These are phyloP conservation scores for Strix occidentalis DNA, from an alignment of 2,797 vertebrate species.

Conservation along the genomic window DNA sequence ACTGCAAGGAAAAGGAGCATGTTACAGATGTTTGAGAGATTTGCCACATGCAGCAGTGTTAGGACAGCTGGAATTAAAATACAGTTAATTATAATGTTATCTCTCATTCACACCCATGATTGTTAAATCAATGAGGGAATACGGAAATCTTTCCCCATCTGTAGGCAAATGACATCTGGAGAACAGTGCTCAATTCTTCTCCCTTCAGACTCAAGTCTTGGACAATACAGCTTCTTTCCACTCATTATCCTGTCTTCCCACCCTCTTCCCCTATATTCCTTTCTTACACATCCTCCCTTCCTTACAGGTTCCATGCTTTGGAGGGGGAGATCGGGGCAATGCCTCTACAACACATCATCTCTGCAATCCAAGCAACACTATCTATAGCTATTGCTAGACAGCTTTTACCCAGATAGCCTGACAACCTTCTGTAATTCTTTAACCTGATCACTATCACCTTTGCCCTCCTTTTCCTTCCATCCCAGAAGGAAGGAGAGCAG, in stretches of 20 bases:
- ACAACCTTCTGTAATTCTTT: neutral
- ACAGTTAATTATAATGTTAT: neutral
- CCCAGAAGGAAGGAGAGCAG: neutral
- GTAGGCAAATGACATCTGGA: neutral
- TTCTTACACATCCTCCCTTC: neutral
- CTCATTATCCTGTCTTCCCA: neutral
- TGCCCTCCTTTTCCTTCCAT: neutral
- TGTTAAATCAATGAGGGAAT: neutral
- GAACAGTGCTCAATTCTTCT: neutral
- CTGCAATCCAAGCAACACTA: neutral
- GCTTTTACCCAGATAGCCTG: neutral
- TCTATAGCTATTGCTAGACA: neutral
- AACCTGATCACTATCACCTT: neutral
- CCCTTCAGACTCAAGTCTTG: neutral
- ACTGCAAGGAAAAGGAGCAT: constrained; percentile 64
- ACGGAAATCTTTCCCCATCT: neutral
- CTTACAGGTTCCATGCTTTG: neutral
- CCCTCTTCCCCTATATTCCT: neutral
- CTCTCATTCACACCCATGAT: neutral
- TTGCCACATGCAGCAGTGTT: neutral
- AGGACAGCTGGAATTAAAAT: neutral
- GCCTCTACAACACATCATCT: neutral
- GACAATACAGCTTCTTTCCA: neutral
- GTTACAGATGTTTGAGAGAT: neutral
- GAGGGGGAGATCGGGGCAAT: neutral